Percentiles rank a stretch among this genome's conserved stretches.
phyloP scores from a whole-genome alignment of 37 sponge, comb jelly and placozoan species.

The Theonella swinhoei region DNA sequence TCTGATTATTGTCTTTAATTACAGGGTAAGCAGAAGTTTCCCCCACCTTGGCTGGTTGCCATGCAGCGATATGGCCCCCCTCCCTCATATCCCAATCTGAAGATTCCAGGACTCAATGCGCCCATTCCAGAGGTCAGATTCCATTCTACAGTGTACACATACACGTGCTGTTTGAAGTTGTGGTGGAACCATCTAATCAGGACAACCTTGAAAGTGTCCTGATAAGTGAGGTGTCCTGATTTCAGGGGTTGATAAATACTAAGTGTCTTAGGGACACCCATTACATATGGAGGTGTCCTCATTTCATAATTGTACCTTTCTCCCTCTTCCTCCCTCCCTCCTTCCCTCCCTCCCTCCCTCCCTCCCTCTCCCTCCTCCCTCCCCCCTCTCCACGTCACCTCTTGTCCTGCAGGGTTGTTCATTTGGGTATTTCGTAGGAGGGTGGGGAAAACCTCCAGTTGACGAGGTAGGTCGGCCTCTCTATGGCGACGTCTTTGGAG shows the following conservation, averaged over 20 bases:
- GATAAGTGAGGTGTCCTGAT: too few relatives aligned
- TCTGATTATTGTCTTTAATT: neutral
- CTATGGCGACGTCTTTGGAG: constrained; percentile 98
- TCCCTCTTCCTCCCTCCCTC: constrained; percentile 6
- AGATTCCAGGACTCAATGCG: constrained; percentile 93
- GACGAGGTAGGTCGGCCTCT: constrained; percentile 97
- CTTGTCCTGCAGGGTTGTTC: constrained; percentile 91
- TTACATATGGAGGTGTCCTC: too few relatives aligned
- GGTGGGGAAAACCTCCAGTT: constrained; percentile 99
- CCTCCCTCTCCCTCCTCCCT: constrained; percentile 31
- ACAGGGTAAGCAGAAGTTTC: constrained; percentile 83
- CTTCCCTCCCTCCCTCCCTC: constrained; percentile 13
- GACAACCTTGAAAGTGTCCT: too few relatives aligned
- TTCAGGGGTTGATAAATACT: too few relatives aligned
- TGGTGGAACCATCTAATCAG: neutral
- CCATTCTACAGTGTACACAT: neutral
- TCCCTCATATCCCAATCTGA: constrained; percentile 96
- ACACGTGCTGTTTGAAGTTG: neutral
- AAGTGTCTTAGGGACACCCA: too few relatives aligned
- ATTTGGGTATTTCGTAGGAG: constrained; percentile 95
- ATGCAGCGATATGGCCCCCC: constrained; percentile 99
- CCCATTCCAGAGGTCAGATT: constrained; percentile 93
- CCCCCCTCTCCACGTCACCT: too few relatives aligned
- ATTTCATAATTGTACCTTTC: neutral
- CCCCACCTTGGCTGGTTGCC: constrained; percentile 98